Percentiles rank a stretch among this genome's conserved stretches.
These are phyloP conservation scores for Corapipo altera DNA, from an alignment of 2,113 vertebrate genomes.

Conservation along the genomic window DNA sequence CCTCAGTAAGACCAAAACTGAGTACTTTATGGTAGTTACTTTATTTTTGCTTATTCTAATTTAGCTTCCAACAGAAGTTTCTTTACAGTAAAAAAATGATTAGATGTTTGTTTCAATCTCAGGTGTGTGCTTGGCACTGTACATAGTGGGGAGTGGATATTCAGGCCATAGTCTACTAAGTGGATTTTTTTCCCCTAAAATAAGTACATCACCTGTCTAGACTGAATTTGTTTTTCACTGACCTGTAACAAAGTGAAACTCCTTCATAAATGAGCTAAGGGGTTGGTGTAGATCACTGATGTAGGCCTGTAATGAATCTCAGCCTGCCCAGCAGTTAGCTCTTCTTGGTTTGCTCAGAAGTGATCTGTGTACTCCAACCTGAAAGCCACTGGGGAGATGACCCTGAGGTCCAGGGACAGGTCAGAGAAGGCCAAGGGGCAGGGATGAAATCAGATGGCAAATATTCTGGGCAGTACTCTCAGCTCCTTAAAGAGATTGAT, in stretches of 20 bases:
- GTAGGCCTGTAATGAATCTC: background rate
- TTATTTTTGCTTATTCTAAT: background rate
- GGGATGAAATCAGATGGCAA: background rate
- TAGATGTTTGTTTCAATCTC: background rate
- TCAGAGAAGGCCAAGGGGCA: background rate
- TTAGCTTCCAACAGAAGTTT: background rate
- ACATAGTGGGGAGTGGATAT: background rate
- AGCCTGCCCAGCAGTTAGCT: background rate
- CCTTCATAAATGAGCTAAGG: background rate
- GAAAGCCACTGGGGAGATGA: background rate
- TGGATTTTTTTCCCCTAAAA: background rate
- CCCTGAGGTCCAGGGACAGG: background rate
- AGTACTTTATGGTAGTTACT: background rate
- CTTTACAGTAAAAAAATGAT: background rate
- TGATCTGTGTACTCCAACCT: background rate
- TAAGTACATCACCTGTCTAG: background rate
- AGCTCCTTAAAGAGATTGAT: background rate
- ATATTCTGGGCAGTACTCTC: background rate
- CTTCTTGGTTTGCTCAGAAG: background rate
- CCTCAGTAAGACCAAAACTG: background rate
- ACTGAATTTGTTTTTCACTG: background rate
- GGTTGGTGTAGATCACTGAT: background rate
- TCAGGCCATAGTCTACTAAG: background rate
- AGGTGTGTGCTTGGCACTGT: background rate
- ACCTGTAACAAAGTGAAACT: background rate